Conservation (phyloP, 2,113 vertebrate genomes). For the Thomomys bottae region DNA sequence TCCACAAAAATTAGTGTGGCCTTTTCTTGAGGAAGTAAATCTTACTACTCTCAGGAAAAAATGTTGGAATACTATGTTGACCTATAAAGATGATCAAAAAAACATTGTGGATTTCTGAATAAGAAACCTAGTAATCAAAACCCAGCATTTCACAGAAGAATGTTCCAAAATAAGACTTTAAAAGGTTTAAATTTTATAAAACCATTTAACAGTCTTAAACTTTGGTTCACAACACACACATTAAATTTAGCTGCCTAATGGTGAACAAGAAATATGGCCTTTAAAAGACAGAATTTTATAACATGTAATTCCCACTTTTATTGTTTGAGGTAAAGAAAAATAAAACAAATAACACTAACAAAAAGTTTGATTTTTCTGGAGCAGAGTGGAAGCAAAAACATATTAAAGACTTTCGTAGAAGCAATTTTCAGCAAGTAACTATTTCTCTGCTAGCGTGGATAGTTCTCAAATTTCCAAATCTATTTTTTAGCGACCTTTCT, state of each 20-base stretch:
- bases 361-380: neutral
- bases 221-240: slow-evolving; percentile 4
- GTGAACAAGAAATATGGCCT: neutral
- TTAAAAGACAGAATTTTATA: slow-evolving; percentile 27
- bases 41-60: slow-evolving; percentile 12
- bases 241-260: slow-evolving; percentile 44
- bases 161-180: slow-evolving; percentile 35
- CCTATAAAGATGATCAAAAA: slow-evolving; percentile 25
- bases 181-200: slow-evolving; percentile 59
- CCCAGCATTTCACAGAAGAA: slow-evolving; percentile 55
- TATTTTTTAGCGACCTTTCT: neutral
- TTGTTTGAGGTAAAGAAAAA: neutral
- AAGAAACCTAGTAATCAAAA: slow-evolving; percentile 42
- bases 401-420: neutral
- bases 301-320: neutral
- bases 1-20: too few species aligned
- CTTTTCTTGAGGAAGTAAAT: neutral
- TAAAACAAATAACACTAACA: neutral
- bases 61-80: slow-evolving; percentile 20
- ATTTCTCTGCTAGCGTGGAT: neutral
- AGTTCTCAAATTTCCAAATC: neutral
- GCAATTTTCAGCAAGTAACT: neutral
- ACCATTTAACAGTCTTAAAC: slow-evolving; percentile 49
- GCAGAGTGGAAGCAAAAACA: neutral
- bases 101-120: neutral